Conservation (phyloP, 2,888 invertebrate genomes). For the Rugalucina vietnamica region DNA sequence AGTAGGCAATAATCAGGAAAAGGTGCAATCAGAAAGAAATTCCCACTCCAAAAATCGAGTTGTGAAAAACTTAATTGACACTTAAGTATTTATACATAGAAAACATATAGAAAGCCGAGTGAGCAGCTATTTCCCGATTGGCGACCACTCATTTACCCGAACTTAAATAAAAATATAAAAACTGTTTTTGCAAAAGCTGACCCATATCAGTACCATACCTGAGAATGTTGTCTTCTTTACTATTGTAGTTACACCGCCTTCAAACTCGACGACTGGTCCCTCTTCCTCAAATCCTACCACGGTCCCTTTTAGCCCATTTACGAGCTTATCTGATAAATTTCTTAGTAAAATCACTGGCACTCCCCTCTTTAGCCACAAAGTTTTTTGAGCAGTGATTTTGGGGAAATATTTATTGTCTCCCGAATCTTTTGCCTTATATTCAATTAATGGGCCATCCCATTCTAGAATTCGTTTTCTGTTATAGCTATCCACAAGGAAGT, state of each 20-base stretch:
- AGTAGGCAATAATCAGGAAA: no score
- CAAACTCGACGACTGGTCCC: neutral
- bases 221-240: constrained; percentile 9
- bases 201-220: neutral
- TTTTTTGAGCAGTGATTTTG: constrained; percentile 12
- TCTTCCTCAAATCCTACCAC: constrained; percentile 12
- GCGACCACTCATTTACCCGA: no score
- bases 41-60: no score
- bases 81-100: no score
- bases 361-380: constrained; percentile 27
- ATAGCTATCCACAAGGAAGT: constrained; percentile 32
- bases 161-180: no score
- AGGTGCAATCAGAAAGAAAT: no score
- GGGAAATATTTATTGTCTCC: constrained; percentile 7
- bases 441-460: constrained; percentile 7
- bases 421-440: constrained; percentile 30
- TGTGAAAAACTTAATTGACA: no score
- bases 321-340: constrained; percentile 30
- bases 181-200: no score
- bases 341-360: constrained; percentile 33
- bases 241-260: neutral
- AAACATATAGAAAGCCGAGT: no score
- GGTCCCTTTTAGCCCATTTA: constrained; percentile 34
- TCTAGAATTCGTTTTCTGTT: constrained; percentile 29
- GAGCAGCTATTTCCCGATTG: no score